Evolutionary conservation across 1,140 invertebrate genomes (phyloP), one percentile per base, ranked within the genome.

Genomic region (Ephestia elutella): DNA sequence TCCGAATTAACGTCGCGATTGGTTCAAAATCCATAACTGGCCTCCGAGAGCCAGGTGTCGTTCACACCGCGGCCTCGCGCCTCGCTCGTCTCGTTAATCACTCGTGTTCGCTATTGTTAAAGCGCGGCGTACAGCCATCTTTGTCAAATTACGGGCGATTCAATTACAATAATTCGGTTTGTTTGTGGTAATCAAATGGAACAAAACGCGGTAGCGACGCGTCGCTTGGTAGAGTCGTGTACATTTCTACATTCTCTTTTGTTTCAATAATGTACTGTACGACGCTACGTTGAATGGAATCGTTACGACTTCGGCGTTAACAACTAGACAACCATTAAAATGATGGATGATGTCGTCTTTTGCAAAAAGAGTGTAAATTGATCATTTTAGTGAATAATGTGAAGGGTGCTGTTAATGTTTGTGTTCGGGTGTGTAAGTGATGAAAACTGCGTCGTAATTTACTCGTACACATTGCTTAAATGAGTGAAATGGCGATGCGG

Each of bases 11-110:
- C 83, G 83, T 87, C 77, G 83, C 86, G 83, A 89, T 89, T 89
- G 87, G 87, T 87, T 86, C 80, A 86, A 88, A 88, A 89, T 88
- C 86, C 86, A 87, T 86, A 86, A 88, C 84, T 87, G 87, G 84
- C 87, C 84, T 82, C 85, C 70, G 79, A 80, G 82, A 86, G 82
- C 86, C 87, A 89, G 87, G 87, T 89, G 87, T 89, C 87, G 86
- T 89, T 89, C 87, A 89, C 87, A 89, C 87, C 86, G 86, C 86
- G 87, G 82, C 84, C 84, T 86, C 86, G 83, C 84, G 86, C 83
- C 83, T 88, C 86, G 86, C 83, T 88, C 86, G 86, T 86, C 86
- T 88, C 86, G 80, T 88, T 88, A 88, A 88, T 88, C 86, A 88
- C 83, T 84, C 83, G 80, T 82, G 83, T 78, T 82, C 82, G 78